These are phyloP conservation scores for Sturmia bella DNA, from an alignment of 2,888 invertebrate species.

Conservation along the genomic window DNA sequence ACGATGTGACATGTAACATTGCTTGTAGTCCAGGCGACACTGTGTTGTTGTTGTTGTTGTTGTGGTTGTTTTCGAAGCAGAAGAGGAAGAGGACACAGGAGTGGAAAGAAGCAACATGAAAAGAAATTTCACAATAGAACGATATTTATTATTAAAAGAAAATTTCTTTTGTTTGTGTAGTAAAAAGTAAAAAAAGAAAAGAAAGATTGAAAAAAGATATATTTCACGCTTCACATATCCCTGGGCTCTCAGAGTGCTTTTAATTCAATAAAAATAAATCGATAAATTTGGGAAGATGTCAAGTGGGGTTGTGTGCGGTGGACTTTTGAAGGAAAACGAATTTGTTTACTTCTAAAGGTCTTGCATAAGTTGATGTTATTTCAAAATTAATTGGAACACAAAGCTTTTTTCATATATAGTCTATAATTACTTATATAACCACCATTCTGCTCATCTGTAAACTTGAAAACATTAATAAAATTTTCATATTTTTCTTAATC, in stretches of 20 bases:
- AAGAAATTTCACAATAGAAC: not conserved
- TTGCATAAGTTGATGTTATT: not conserved
- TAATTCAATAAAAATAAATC: conserved; percentile 7
- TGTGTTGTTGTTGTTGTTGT: no score
- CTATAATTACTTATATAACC: no score
- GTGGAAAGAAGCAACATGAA: conserved; percentile 73
- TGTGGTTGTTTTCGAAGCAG: not conserved
- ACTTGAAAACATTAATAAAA: no score
- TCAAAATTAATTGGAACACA: no score
- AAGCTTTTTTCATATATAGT: no score
- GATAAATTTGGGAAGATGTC: not conserved
- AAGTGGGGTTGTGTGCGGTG: not conserved
- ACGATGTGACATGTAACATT: conserved; percentile 90
- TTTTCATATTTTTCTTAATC: no score
- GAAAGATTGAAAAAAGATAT: not conserved
- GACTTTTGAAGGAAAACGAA: not conserved
- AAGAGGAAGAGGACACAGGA: conserved; percentile 61
- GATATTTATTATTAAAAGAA: not conserved
- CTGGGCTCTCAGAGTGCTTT: not conserved
- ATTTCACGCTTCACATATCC: conserved; percentile 16
- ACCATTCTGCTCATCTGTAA: no score
- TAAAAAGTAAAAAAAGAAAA: not conserved
- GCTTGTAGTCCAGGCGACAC: conserved; percentile 94
- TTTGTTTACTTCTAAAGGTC: not conserved
- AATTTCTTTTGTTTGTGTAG: not conserved